phyloP scores from a whole-genome alignment of 2,113 vertebrate genomes.

The Corvus moneduloides region DNA sequence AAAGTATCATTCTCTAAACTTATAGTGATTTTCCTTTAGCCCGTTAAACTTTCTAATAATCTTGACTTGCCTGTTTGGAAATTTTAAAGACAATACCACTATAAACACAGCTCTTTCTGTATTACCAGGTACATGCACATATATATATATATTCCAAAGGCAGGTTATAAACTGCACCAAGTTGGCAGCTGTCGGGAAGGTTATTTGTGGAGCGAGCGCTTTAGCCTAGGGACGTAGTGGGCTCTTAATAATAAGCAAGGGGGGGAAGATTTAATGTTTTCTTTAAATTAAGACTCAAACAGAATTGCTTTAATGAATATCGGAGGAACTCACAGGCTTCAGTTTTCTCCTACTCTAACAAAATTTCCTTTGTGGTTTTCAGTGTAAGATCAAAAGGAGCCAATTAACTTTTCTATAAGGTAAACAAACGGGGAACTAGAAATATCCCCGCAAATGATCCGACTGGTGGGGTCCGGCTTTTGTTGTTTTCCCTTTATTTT shows the following conservation, averaged over 20 bases:
- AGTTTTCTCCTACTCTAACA: slow-evolving; percentile 63
- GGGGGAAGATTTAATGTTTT: slow-evolving; percentile 64
- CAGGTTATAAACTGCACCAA: slow-evolving; percentile 55
- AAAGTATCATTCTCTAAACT: slow-evolving; percentile 59
- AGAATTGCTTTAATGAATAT: slow-evolving; percentile 80
- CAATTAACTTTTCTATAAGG: slow-evolving; percentile 80
- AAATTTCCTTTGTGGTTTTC: slow-evolving; percentile 80
- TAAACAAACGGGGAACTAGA: slow-evolving; percentile 75
- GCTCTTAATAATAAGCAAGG: slow-evolving; percentile 70
- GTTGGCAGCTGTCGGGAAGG: slow-evolving; percentile 47
- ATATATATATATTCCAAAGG: slow-evolving; percentile 18
- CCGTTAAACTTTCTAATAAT: slow-evolving; percentile 42
- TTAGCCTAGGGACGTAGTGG: slow-evolving; percentile 62
- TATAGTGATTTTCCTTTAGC: neutral
- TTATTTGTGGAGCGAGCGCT: slow-evolving; percentile 33
- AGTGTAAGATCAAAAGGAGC: slow-evolving; percentile 76
- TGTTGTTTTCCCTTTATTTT: neutral
- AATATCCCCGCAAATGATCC: slow-evolving; percentile 65
- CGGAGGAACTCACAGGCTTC: slow-evolving; percentile 42
- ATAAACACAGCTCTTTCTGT: slow-evolving; percentile 46
- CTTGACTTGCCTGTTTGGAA: slow-evolving; percentile 27
- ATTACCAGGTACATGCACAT: neutral
- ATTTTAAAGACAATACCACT: slow-evolving; percentile 19
- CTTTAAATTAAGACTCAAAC: slow-evolving; percentile 77
- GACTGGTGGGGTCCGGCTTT: neutral